Evolutionary conservation across 2,888 invertebrate species (phyloP).

Genomic region (Epinotia demarniana): DNA sequence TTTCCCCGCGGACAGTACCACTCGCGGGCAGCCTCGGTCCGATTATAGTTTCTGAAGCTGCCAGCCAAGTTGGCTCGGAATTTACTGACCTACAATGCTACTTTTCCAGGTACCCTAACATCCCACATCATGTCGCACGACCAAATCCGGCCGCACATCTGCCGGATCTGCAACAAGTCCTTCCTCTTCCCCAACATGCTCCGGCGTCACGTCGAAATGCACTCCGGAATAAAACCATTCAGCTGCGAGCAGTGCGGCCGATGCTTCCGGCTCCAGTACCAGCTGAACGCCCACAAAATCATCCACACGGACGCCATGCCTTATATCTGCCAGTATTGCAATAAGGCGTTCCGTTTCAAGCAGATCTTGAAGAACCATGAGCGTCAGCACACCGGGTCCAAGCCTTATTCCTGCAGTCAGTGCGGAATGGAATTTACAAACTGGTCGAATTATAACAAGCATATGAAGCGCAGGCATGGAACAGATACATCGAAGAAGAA

Average conservation of each 20-base stretch:
- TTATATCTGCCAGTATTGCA: conserved; percentile 90
- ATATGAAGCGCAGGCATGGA: conserved; percentile 90
- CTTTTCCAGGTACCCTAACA: conserved; percentile 62
- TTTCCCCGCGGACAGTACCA: too few relatives aligned
- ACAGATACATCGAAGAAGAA: conserved; percentile 79
- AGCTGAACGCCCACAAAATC: conserved; percentile 89
- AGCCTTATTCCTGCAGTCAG: conserved; percentile 89
- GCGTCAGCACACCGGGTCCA: conserved; percentile 88
- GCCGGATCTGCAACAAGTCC: conserved; percentile 75
- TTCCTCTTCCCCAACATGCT: conserved; percentile 78
- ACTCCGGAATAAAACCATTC: conserved; percentile 74
- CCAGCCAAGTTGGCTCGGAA: too few relatives aligned
- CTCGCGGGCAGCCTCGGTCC: too few relatives aligned
- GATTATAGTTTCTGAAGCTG: too few relatives aligned
- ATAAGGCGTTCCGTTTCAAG: conserved; percentile 90
- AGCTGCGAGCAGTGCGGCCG: conserved; percentile 77
- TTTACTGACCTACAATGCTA: too few relatives aligned
- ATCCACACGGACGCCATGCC: conserved; percentile 93
- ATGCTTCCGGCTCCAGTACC: conserved; percentile 86
- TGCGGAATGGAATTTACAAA: conserved; percentile 90
- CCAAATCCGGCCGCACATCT: conserved; percentile 71
- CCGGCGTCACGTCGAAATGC: conserved; percentile 76
- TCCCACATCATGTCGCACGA: conserved; percentile 78
- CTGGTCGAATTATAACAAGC: conserved; percentile 93
- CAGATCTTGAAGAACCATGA: conserved; percentile 90